These are phyloP conservation scores for Cantharis nigra DNA, from an alignment of 2,888 invertebrate species.

Conservation along the genomic window DNA sequence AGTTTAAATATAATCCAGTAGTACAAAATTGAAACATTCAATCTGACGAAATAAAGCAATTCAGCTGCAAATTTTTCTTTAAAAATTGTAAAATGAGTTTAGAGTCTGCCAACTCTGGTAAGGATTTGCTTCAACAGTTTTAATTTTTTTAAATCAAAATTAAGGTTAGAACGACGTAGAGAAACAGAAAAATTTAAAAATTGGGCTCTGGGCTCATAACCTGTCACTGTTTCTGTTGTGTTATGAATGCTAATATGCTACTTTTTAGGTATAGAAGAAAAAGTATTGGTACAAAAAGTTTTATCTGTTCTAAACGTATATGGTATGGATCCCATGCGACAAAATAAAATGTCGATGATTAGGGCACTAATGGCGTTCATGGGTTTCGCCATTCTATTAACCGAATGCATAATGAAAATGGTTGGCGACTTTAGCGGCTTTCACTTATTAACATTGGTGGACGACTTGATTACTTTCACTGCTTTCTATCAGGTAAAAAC, in stretches of 20 bases:
- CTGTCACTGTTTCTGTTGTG: too few species aligned
- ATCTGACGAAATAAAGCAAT: too few species aligned
- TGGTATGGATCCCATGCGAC: background rate
- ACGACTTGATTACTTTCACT: background rate
- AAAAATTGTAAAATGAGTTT: too few species aligned
- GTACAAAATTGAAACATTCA: too few species aligned
- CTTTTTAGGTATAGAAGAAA: background rate
- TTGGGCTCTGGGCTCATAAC: too few species aligned
- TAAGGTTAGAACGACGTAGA: too few species aligned
- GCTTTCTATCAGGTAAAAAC: background rate
- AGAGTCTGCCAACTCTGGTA: too few species aligned
- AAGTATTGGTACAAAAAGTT: background rate
- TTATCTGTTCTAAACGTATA: background rate
- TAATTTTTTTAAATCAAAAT: too few species aligned
- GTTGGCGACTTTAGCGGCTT: background rate
- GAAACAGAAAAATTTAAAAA: too few species aligned
- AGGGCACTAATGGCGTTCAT: background rate
- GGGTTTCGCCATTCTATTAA: background rate
- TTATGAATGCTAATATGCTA: too few species aligned
- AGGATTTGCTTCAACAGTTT: too few species aligned
- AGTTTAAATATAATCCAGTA: background rate
- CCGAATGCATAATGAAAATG: background rate
- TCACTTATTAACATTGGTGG: background rate
- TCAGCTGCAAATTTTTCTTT: too few species aligned
- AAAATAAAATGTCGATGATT: background rate